These are phyloP conservation scores for Lutjanus argentimaculatus DNA, from an alignment of 2,797 vertebrate species.

Conservation along the genomic window DNA sequence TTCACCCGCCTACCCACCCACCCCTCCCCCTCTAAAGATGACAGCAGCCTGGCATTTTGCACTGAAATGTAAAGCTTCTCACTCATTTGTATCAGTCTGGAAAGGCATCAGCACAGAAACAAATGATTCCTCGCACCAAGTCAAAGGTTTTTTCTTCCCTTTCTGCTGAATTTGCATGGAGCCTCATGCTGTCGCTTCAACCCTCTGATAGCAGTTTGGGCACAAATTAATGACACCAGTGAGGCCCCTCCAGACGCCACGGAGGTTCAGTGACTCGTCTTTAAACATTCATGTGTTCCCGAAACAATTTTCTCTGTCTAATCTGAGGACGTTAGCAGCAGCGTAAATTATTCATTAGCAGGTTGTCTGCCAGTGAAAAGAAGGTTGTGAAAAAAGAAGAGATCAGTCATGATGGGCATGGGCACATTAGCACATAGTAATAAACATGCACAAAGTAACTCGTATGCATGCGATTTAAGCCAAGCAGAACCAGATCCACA, in stretches of 20 bases:
- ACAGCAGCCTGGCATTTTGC: slow-evolving; percentile 51
- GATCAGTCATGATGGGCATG: slow-evolving; percentile 67
- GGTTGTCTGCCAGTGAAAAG: slow-evolving; percentile 72
- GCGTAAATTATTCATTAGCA: slow-evolving; percentile 84
- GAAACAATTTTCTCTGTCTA: slow-evolving; percentile 86
- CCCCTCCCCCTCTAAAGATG: slow-evolving; percentile 17
- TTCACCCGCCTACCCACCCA: slow-evolving; percentile 26
- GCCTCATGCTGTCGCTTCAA: slow-evolving; percentile 45
- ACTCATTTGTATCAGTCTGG: slow-evolving; percentile 59
- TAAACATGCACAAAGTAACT: slow-evolving; percentile 54
- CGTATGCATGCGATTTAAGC: not conserved
- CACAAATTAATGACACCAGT: slow-evolving; percentile 77
- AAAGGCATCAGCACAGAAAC: slow-evolving; percentile 53
- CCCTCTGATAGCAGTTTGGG: slow-evolving; percentile 68
- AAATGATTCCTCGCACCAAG: slow-evolving; percentile 54
- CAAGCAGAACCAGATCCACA: slow-evolving; percentile 7
- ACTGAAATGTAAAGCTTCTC: slow-evolving; percentile 52
- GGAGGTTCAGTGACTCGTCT: slow-evolving; percentile 81
- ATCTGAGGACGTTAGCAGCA: slow-evolving; percentile 81
- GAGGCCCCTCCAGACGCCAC: slow-evolving; percentile 65
- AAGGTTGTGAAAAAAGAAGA: slow-evolving; percentile 66
- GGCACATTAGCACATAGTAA: slow-evolving; percentile 51
- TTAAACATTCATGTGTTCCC: slow-evolving; percentile 88
- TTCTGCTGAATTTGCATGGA: slow-evolving; percentile 64
- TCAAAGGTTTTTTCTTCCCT: slow-evolving; percentile 31